Evolutionary conservation across 2,113 vertebrate species (phyloP), one percentile per base, ranked within the genome.

Genomic region (Hemiprocne comata): DNA sequence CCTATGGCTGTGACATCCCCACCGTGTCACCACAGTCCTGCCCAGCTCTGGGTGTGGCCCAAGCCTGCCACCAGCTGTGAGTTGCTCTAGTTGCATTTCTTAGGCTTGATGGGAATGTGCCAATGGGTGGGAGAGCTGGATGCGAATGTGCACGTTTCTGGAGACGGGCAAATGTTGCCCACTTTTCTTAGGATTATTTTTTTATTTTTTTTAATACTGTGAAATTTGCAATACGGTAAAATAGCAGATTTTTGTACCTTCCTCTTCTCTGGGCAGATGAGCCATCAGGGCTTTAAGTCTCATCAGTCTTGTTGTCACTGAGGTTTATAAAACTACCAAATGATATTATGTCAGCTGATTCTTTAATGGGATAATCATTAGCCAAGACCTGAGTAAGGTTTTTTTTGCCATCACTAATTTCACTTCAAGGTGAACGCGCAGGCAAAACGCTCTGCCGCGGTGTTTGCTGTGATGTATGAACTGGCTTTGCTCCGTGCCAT

Each of bases 241-340:
- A 34, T 1, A 90, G 88, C 82, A 25, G 17, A 57, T 62, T 53
- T 69, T 65, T 79, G 42, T 7, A 1, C 75, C 51, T 79, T 31
- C 54, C 66, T 46, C 64, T 31, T 69, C 38, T 19, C 65, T 13
- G 73, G 58, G 51, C 71, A 53, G 48, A 13, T 0, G 31, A 81
- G 55, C 70, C 50, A 70, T 64, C 91, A 89, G 82, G 76, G 74
- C 87, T 50, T 92, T 58, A 62, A 31, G 62, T 54, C 92, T 96
- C 97, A 98, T 98, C 98, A 90, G 44, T 98, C 98, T 98, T 96
- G 85, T 96, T 95, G 95, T 97, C 97, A 94, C 50, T 1, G 42
- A 67, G 90, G 97, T 98, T 98, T 98, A 98, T 98, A 96, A 96
- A 96, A 92, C 96, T 95, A 93, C 96, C 93, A 83, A 92, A 90